Conservation (phyloP, 2,888 invertebrate species). For the Boloria selene region DNA sequence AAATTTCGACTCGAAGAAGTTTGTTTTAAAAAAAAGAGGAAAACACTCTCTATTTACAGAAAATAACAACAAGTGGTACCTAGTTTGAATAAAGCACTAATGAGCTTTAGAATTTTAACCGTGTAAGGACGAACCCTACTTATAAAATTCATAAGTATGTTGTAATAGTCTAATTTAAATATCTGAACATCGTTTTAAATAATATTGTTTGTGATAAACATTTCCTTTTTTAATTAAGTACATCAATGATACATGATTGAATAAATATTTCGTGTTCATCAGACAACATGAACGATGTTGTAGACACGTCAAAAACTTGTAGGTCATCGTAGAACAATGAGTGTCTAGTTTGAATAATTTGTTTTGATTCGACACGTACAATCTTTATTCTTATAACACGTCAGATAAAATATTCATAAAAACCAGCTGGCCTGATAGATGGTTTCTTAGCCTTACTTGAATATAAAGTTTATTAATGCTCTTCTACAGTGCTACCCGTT, state of each 20-base stretch:
- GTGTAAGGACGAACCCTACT: background rate
- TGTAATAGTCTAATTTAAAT: constrained; percentile 17
- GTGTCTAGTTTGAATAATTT: constrained; percentile 54
- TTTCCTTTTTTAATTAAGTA: constrained; percentile 49
- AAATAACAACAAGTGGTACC: no score
- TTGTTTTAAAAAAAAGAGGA: no score
- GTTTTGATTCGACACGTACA: constrained; percentile 53
- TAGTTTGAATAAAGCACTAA: no score
- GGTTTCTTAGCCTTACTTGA: no score
- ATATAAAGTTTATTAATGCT: no score
- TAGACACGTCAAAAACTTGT: constrained; percentile 61
- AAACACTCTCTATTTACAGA: no score
- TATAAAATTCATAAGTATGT: constrained; percentile 2
- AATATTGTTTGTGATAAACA: constrained; percentile 40
- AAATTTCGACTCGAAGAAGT: no score
- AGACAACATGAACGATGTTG: constrained; percentile 57
- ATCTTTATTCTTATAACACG: constrained; percentile 37
- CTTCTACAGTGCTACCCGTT: no score
- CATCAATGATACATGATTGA: constrained; percentile 65
- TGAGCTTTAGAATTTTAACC: constrained; percentile 4
- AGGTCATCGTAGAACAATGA: constrained; percentile 71
- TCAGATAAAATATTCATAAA: background rate
- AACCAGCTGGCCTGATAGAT: no score
- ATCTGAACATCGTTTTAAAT: constrained; percentile 19
- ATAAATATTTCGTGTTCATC: constrained; percentile 65